Percentiles rank a stretch among this genome's conserved stretches.
phyloP scores from a whole-genome alignment of 2,113 vertebrate species.

The Ochotona princeps region DNA sequence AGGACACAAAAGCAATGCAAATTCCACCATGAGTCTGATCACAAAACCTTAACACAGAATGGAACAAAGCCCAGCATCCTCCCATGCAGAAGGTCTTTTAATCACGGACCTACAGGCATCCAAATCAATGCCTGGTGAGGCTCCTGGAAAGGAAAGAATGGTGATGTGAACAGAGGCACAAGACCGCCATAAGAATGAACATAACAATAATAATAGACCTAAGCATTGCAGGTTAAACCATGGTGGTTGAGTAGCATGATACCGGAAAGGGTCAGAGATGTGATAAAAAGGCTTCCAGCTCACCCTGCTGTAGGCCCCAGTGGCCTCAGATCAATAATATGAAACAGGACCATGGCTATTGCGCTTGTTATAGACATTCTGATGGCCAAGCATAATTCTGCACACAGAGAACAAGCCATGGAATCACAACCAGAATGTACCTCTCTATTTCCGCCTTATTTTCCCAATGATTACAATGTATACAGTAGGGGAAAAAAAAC shows the following conservation, averaged over 20 bases:
- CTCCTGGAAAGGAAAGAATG: not conserved
- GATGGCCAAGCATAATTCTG: constrained; percentile 1
- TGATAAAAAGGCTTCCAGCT: not conserved
- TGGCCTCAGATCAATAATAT: not conserved
- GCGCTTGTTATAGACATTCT: not conserved
- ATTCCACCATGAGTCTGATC: not conserved
- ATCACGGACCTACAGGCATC: not conserved
- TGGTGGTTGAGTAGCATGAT: not conserved
- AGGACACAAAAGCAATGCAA: not conserved
- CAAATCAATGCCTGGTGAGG: not conserved
- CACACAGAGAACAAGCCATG: not conserved
- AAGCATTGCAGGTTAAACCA: not conserved
- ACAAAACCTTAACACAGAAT: not conserved
- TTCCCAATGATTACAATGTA: constrained; percentile 33
- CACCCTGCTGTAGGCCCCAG: not conserved
- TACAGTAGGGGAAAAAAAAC: not conserved
- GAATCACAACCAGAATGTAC: not conserved
- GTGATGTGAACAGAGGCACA: not conserved
- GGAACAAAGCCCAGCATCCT: not conserved
- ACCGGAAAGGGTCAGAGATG: not conserved
- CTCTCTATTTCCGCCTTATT: constrained; percentile 6
- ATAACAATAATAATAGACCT: not conserved
- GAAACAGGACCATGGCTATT: not conserved
- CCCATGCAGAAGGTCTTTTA: not conserved
- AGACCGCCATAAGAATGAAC: not conserved